Conservation (phyloP, 2,888 invertebrate genomes). For the Tribolium freemani region DNA sequence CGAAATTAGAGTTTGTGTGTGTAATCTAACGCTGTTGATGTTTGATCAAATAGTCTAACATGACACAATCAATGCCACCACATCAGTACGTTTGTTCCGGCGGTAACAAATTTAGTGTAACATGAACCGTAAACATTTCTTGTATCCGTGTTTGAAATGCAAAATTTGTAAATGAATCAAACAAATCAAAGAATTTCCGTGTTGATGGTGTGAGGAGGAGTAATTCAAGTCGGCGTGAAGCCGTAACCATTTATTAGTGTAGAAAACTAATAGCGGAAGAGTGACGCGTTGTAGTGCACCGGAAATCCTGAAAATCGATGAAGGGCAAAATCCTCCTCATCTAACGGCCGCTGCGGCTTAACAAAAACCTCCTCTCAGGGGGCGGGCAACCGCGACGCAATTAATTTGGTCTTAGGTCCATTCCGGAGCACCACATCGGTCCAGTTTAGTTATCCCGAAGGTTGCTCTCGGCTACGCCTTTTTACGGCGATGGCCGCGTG, state of each 20-base stretch:
- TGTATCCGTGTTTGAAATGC: background rate
- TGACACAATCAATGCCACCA: background rate
- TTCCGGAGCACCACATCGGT: slow-evolving; percentile 55
- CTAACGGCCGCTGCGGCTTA: slow-evolving; percentile 45
- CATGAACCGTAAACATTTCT: background rate
- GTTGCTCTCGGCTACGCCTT: slow-evolving; percentile 26
- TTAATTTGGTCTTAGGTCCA: slow-evolving; percentile 63
- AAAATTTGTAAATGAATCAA: no score
- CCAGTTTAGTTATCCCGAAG: slow-evolving; percentile 32
- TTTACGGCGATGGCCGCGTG: slow-evolving; percentile 28
- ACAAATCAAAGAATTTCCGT: background rate
- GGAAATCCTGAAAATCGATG: slow-evolving; percentile 39
- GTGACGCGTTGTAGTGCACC: slow-evolving; percentile 24
- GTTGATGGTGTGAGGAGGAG: background rate
- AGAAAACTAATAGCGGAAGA: slow-evolving; percentile 15
- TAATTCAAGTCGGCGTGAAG: background rate
- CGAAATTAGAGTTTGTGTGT: background rate
- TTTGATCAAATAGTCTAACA: background rate
- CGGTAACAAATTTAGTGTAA: background rate
- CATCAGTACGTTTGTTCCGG: background rate
- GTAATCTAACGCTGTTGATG: background rate
- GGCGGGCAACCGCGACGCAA: slow-evolving; percentile 52
- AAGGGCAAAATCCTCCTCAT: slow-evolving; percentile 43
- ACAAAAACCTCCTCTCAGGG: slow-evolving; percentile 44
- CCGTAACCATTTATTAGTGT: background rate